A percentile compares a stretch with the other conserved stretches of the same genome.
Conservation (phyloP, 2,888 invertebrate genomes). For the Rosalia funebris region DNA sequence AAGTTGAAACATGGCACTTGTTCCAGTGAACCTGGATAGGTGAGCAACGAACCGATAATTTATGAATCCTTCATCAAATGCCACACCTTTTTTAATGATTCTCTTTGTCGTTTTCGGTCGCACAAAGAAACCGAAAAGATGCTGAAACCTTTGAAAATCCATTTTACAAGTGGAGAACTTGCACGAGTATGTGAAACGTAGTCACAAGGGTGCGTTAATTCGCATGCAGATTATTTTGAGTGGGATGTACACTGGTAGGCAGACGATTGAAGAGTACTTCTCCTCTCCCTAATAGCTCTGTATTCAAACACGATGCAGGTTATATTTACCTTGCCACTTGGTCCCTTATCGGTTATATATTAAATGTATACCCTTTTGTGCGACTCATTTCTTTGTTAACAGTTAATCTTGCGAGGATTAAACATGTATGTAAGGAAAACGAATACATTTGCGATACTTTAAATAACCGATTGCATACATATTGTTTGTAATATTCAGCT, state of each 20-base stretch:
- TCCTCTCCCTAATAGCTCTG: constrained; percentile 21
- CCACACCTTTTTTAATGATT: not conserved
- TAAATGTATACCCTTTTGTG: too few relatives aligned
- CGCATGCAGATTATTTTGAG: constrained; percentile 42
- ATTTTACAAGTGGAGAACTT: constrained; percentile 19
- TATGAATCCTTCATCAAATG: too few relatives aligned
- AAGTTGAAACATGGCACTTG: too few relatives aligned
- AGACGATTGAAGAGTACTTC: constrained; percentile 42
- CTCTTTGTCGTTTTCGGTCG: constrained; percentile 3
- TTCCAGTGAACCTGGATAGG: too few relatives aligned
- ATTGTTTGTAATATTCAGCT: too few relatives aligned
- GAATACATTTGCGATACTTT: too few relatives aligned
- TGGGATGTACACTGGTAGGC: constrained; percentile 33
- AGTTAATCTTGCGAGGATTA: too few relatives aligned
- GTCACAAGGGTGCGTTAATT: constrained; percentile 33
- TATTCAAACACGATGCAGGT: constrained; percentile 17
- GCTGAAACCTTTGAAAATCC: constrained; percentile 4
- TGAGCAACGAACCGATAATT: too few relatives aligned
- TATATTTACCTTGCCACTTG: constrained; percentile 24
- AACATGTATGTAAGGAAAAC: too few relatives aligned
- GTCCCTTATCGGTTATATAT: too few relatives aligned
- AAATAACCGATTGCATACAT: too few relatives aligned
- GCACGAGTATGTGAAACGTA: constrained; percentile 16
- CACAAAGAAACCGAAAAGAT: constrained; percentile 7
- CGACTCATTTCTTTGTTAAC: too few relatives aligned